phyloP scores from a whole-genome alignment of 53 echinoderm and acorn worm species.

The Stichopus horrens region DNA sequence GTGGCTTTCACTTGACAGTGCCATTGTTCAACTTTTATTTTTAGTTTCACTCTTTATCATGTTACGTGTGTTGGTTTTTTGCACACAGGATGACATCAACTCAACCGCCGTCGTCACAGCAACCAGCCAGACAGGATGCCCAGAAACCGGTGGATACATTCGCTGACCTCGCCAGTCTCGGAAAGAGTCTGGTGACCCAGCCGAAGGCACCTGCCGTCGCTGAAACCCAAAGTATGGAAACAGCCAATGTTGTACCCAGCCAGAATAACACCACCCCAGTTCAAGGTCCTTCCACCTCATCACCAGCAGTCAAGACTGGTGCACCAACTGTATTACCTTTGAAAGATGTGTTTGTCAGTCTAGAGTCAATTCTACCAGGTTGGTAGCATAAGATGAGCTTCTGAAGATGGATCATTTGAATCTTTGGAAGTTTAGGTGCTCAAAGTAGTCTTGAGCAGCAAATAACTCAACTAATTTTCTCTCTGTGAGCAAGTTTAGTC shows the following conservation, averaged over 20 bases:
- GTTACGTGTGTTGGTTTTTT: no score
- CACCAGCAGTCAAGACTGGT: constrained; percentile 32
- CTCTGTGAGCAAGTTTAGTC: no score
- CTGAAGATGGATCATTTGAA: no score
- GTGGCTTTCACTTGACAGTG: no score
- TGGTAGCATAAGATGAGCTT: background rate
- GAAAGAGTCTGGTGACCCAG: constrained; percentile 69
- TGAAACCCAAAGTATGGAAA: background rate
- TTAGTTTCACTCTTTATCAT: background rate
- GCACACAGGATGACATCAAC: background rate
- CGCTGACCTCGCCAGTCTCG: constrained; percentile 72
- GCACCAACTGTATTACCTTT: constrained; percentile 74
- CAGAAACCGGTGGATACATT: constrained; percentile 55
- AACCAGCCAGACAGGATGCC: constrained; percentile 28
- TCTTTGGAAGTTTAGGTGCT: no score
- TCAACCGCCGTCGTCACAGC: background rate
- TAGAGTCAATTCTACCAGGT: constrained; percentile 87
- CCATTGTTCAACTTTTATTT: no score
- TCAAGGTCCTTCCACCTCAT: background rate
- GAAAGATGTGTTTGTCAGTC: constrained; percentile 86
- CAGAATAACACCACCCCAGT: background rate
- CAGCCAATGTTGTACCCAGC: background rate
- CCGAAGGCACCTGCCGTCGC: constrained; percentile 14
- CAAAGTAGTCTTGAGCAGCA: no score
- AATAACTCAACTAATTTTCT: no score